Base-by-base conservation (phyloP, 2,797 vertebrate species). In the Enteromius trimaculatus region DNA sequence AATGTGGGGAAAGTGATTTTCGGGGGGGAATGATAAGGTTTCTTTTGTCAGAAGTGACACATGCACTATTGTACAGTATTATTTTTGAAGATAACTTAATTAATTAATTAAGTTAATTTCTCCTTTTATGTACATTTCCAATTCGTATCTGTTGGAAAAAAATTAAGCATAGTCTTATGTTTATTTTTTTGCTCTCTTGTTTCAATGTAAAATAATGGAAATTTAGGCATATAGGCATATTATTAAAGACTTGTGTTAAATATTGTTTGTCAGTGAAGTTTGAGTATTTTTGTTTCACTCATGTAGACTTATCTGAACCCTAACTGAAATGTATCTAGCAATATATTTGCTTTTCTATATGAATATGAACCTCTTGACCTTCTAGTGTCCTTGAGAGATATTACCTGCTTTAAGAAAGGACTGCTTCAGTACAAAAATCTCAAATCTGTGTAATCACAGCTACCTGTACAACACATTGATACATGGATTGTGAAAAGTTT, bases 11-110 rank as follows among this genome's bases (percentile, higher is more conserved):
- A 42, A 51, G 65, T 60, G n/a, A 66, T 64, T 64, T 80, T 68
- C 7, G 19, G 55, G 21, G 64, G n/a, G 16, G 34, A 62, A 71
- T 70, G 55, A 11, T 77, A 44, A 60, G 77, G 77, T 84, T 65
- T 80, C 26, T 74, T 80, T 68, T 64, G 39, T 69, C 2, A 11
- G 69, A 64, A 82, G 68, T 79, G 66, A 60, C 26, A 23, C 71
- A 17, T 71, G 58, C 26, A 7, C 49, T 82, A 62, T 85, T 86
- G 55, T 81, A 7, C 66, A 23, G 51, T n/a, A 39, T 47, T 60
- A 78, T 23, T 76, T 64, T 83, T 37, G 53, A n/a, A 26, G 23
- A 34, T 34, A 34, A 34, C 34, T 5, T 34, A 34, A n/a, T n/a
- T n/a, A n/a, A n/a, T n/a, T n/a, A 65, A 9, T 21, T 31, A 29